phyloP scores from a whole-genome alignment of 2,888 invertebrate genomes.

The Chrysolina americana region DNA sequence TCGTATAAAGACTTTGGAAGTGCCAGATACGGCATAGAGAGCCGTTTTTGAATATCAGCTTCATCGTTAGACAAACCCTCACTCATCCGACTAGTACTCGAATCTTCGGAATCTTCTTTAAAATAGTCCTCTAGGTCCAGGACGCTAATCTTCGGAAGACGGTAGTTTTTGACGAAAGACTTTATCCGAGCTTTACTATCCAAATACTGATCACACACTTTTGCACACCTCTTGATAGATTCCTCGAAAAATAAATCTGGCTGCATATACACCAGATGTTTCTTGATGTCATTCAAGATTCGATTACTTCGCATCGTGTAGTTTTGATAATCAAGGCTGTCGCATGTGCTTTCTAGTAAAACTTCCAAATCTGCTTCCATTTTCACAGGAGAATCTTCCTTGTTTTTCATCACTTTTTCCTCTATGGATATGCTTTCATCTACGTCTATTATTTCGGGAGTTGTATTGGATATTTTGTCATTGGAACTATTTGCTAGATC shows the following conservation, averaged over 20 bases:
- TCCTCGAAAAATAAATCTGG: background rate
- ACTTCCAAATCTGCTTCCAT: background rate
- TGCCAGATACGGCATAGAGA: constrained; percentile 17
- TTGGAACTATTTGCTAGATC: background rate
- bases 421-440: background rate
- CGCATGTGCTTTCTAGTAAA: background rate
- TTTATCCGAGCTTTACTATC: background rate
- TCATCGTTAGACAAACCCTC: constrained; percentile 14
- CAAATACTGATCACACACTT: background rate
- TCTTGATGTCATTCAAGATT: constrained; percentile 10
- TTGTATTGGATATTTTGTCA: background rate
- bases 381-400: background rate
- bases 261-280: constrained; percentile 12
- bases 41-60: constrained; percentile 7
- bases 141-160: constrained; percentile 11
- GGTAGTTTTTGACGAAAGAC: constrained; percentile 1
- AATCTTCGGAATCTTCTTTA: constrained; percentile 31
- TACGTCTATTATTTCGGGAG: background rate
- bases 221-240: background rate
- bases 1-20: constrained; percentile 38
- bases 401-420: background rate
- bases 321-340: constrained; percentile 13
- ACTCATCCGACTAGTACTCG: constrained; percentile 25
- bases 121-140: constrained; percentile 29
- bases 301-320: constrained; percentile 30